A percentile compares a stretch with the other conserved stretches of the same genome.
Conservation (phyloP, 2,888 invertebrate species). For the Eulithis prunata region DNA sequence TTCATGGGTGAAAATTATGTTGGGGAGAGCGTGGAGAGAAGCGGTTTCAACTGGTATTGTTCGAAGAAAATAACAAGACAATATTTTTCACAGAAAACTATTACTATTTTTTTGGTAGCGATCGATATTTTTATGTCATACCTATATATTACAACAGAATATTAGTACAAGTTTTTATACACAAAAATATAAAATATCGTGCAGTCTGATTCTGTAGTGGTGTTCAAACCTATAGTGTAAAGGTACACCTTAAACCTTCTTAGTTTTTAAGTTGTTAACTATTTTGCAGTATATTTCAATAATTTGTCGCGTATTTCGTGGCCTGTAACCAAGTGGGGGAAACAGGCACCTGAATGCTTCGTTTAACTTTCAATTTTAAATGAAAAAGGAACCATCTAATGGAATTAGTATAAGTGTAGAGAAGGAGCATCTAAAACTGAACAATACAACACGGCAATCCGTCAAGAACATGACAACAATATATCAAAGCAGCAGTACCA, state of each 20-base stretch:
- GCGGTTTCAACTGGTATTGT: conserved; percentile 34
- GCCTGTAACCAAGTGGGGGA: conserved; percentile 49
- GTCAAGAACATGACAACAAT: neutral
- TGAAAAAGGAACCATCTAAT: conserved; percentile 56
- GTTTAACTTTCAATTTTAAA: conserved; percentile 78
- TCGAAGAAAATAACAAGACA: neutral
- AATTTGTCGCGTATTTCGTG: conserved; percentile 41
- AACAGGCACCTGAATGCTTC: conserved; percentile 68
- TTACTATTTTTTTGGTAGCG: too few relatives aligned
- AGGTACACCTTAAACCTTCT: neutral
- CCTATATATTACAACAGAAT: too few relatives aligned
- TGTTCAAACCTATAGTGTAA: too few relatives aligned
- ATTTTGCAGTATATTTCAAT: too few relatives aligned
- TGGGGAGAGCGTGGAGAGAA: conserved; percentile 49
- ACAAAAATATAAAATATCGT: too few relatives aligned
- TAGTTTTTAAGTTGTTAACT: neutral
- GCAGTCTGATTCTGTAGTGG: too few relatives aligned
- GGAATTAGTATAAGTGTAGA: conserved; percentile 11
- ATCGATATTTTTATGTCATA: too few relatives aligned
- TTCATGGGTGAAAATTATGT: conserved; percentile 64
- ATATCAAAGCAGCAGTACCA: too few relatives aligned
- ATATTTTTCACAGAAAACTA: neutral
- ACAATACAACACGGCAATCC: too few relatives aligned
- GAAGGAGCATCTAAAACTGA: too few relatives aligned
- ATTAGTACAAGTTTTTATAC: too few relatives aligned